A percentile compares a stretch with the other conserved stretches of the same genome.
Evolutionary conservation across 1,140 invertebrate species (phyloP).

Genomic region (Neuroterus valhalla): DNA sequence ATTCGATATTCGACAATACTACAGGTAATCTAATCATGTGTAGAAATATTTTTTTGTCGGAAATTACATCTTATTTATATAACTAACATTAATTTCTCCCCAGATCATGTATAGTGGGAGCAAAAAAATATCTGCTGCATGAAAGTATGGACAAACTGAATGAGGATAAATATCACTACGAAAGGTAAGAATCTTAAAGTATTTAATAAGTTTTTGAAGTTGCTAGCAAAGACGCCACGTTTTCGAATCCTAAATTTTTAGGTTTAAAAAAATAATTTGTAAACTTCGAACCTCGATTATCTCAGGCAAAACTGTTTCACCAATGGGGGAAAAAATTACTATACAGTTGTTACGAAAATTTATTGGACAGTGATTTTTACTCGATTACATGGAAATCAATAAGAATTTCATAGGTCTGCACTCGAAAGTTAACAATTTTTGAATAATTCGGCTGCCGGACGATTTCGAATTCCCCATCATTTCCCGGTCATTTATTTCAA

Average conservation of each 20-base stretch:
- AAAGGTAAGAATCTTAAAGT: slow-evolving; percentile 69
- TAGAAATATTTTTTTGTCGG: slow-evolving; percentile 56
- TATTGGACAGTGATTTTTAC: not conserved
- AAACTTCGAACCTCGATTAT: not conserved
- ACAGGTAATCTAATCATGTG: slow-evolving; percentile 57
- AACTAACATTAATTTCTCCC: slow-evolving; percentile 73
- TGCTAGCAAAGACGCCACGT: not conserved
- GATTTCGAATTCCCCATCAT: no score
- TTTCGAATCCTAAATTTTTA: not conserved
- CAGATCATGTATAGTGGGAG: slow-evolving; percentile 75
- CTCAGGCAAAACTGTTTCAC: not conserved
- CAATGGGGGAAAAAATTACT: not conserved
- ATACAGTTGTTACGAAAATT: not conserved
- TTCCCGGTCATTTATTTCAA: no score
- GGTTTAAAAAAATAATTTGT: not conserved
- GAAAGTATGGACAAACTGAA: slow-evolving; percentile 75
- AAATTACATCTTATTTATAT: slow-evolving; percentile 64
- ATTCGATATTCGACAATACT: slow-evolving; percentile 59
- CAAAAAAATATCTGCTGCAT: slow-evolving; percentile 77
- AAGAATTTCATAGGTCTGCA: not conserved
- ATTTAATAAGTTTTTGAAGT: not conserved
- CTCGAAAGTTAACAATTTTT: not conserved
- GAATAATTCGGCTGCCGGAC: no score
- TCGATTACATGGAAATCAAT: not conserved
- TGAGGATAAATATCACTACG: slow-evolving; percentile 68